Evolutionary conservation across 2,888 invertebrate species (phyloP), one percentile per base, ranked within the genome.

Genomic region (Xanthia icteritia): DNA sequence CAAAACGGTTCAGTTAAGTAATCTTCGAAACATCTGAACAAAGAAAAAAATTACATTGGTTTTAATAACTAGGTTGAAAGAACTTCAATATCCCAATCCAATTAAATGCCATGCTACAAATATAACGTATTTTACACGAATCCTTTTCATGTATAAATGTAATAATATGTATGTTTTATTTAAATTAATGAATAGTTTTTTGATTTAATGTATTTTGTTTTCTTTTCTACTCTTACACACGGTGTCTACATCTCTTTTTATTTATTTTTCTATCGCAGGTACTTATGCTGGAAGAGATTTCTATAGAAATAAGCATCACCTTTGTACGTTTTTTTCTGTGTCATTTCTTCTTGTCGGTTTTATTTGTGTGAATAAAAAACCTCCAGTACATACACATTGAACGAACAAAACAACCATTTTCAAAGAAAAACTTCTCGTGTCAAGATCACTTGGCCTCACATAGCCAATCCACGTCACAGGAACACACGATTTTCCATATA

Each of bases 401-500:
- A 56, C 60, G 54, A 54, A 4, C 1, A 36, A 27, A 79, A 73
- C 58, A 68, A 67, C 54, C 60, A 42, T 20, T 36, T 69, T 56
- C 42, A 23, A 42, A 65, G 81, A 61, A 71, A 81, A 68, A 20
- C 45, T 42, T 36, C 51, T 23, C 54, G 1, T 58, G 68, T 61
- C 73, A 69, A 60, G 64, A 67, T 54, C 51, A 58, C 58, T 63
- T 56, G 60, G n/a, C n/a, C 6, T 67, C 73, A 54, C 63, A 60
- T 1, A 76, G 36, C 36, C 71, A 48, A 68, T 77, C 71, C 68
- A 70, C 65, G 66, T 77, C 65, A 3, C 42, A 74, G 73, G 45
- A 78, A 85, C 78, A 81, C 81, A 86, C 61, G 82, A 73, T 84
- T 86, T 82, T 63, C 78, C 76, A 82, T 77, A 87, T 84, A 84